Conservation (phyloP, 2,113 vertebrate genomes). For the Furnarius figulus region DNA sequence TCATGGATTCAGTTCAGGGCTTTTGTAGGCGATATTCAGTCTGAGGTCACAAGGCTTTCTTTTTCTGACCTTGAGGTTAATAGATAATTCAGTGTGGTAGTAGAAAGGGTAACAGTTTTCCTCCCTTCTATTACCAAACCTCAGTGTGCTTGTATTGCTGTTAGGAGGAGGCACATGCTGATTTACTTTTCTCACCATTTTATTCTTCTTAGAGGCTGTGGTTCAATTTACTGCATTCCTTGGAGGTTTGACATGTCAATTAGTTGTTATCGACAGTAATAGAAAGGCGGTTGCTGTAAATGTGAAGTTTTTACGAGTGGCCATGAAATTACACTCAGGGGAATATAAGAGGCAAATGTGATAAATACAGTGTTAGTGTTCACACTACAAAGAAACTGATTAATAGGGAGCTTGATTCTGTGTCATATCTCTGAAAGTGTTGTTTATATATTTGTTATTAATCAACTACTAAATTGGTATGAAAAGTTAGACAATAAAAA, state of each 20-base stretch:
- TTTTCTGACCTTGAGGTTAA: constrained; percentile 20
- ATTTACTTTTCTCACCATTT: constrained; percentile 69
- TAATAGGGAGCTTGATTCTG: constrained; percentile 51
- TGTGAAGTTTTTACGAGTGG: constrained; percentile 73
- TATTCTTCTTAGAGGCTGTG: constrained; percentile 62
- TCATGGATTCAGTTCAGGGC: background rate
- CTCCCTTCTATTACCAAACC: constrained; percentile 19
- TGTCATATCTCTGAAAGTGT: constrained; percentile 41
- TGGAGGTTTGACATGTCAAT: constrained; percentile 77
- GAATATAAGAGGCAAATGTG: constrained; percentile 16
- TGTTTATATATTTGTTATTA: constrained; percentile 64
- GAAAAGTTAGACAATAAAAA: constrained; percentile 54
- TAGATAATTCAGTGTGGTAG: constrained; percentile 11
- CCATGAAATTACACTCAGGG: constrained; percentile 70
- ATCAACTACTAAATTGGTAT: constrained; percentile 54
- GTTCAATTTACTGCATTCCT: constrained; percentile 73
- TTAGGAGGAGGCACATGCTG: constrained; percentile 26
- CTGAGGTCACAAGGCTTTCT: background rate
- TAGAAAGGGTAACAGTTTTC: constrained; percentile 16
- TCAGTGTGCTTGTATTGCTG: background rate
- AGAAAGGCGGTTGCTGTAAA: constrained; percentile 74
- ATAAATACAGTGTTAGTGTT: constrained; percentile 61
- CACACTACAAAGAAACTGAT: constrained; percentile 49
- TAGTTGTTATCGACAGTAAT: constrained; percentile 78
- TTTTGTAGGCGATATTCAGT: background rate